Percentiles rank a stretch among this genome's conserved stretches.
Evolutionary conservation across 2,888 invertebrate genomes (phyloP).

Genomic region (Melanchra persicariae): DNA sequence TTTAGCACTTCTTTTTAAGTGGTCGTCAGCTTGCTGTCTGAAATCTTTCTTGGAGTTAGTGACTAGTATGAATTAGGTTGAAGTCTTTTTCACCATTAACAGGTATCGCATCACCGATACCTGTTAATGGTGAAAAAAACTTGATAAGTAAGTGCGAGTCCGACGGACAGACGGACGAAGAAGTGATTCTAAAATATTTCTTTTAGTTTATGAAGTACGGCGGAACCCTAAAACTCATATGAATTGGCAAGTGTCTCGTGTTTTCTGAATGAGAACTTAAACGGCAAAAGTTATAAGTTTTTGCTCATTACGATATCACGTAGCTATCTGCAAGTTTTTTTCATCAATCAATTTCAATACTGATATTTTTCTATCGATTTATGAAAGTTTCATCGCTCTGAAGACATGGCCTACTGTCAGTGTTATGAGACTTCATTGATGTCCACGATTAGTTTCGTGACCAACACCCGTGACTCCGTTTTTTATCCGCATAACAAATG

Average conservation of each 20-base stretch:
- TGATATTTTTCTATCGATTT: constrained; percentile 28
- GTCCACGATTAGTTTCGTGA: constrained; percentile 41
- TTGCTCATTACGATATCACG: constrained; percentile 26
- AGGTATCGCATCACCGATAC: no score
- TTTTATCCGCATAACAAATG: constrained; percentile 31
- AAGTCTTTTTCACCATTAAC: no score
- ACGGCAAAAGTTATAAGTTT: background rate
- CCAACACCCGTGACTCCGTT: constrained; percentile 24
- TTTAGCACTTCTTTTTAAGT: no score
- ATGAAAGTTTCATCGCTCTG: constrained; percentile 44
- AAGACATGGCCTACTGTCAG: constrained; percentile 33
- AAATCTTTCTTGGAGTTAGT: no score
- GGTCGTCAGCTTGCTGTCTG: no score
- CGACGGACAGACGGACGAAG: no score
- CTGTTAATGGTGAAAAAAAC: no score
- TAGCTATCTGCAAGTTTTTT: constrained; percentile 17
- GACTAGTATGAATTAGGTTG: no score
- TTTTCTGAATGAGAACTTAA: constrained; percentile 5
- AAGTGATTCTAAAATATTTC: no score
- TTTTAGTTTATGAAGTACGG: no score
- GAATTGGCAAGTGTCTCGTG: background rate
- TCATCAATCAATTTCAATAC: constrained; percentile 13
- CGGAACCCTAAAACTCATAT: background rate
- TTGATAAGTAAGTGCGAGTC: no score
- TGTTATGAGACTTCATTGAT: constrained; percentile 29